These are phyloP conservation scores for Microplitis mediator DNA, from an alignment of 1,140 invertebrate genomes.

Conservation along the genomic window DNA sequence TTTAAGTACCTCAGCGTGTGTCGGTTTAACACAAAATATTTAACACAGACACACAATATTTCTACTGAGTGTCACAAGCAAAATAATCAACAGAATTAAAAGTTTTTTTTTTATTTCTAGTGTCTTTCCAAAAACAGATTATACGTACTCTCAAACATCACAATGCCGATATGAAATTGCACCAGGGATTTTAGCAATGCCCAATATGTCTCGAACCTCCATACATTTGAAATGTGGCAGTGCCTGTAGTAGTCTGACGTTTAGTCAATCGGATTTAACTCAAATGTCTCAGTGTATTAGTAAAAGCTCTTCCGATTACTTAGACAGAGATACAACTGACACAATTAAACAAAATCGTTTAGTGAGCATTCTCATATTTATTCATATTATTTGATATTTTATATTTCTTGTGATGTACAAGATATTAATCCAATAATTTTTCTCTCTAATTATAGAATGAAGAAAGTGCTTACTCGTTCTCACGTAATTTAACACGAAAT, in stretches of 20 bases:
- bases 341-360: constrained; percentile 26
- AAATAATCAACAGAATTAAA: constrained; percentile 4
- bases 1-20: no score
- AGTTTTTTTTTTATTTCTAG: constrained; percentile 55
- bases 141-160: constrained; percentile 78
- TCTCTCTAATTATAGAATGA: constrained; percentile 26
- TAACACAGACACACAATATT: no score
- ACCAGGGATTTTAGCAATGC: constrained; percentile 77
- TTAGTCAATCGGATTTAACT: constrained; percentile 42
- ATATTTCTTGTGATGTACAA: neutral
- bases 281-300: constrained; percentile 35
- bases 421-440: neutral
- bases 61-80: no score
- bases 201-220: constrained; percentile 79
- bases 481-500: constrained; percentile 23
- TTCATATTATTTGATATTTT: neutral
- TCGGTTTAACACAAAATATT: no score
- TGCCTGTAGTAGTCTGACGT: constrained; percentile 39
- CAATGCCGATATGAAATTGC: constrained; percentile 77
- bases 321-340: constrained; percentile 30
- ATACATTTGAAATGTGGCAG: constrained; percentile 50
- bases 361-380: constrained; percentile 29
- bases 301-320: constrained; percentile 29
- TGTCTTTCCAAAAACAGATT: constrained; percentile 82
- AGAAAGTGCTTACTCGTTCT: constrained; percentile 29